phyloP scores from a whole-genome alignment of 2,113 vertebrate genomes.

The Calidris pugnax region DNA sequence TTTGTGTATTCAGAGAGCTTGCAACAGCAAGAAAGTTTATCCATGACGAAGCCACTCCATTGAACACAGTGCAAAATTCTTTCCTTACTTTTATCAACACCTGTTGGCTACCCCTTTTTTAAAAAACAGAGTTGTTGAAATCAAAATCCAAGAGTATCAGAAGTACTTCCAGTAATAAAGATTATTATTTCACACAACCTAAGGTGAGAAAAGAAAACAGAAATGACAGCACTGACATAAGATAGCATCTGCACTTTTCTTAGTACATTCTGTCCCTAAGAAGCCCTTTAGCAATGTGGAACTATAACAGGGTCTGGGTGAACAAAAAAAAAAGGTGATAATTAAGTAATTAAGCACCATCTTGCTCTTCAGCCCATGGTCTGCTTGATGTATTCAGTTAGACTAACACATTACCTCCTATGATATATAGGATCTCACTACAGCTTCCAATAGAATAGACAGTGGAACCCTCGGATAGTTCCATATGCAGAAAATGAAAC shows the following conservation, averaged over 20 bases:
- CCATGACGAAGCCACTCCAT: background rate
- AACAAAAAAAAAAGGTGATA: background rate
- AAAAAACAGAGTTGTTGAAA: background rate
- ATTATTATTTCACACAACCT: background rate
- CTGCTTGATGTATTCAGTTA: background rate
- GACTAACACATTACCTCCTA: background rate
- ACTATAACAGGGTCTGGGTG: background rate
- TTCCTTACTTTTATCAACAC: background rate
- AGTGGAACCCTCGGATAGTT: background rate
- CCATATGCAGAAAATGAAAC: background rate
- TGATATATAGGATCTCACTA: background rate
- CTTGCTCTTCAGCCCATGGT: background rate
- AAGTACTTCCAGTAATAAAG: background rate
- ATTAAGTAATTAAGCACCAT: constrained; percentile 50
- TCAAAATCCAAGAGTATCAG: background rate
- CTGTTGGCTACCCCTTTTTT: background rate
- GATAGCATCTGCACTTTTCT: background rate
- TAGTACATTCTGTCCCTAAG: background rate
- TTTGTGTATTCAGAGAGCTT: background rate
- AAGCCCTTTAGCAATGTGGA: background rate
- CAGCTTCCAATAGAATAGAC: background rate
- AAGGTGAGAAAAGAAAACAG: background rate
- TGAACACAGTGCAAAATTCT: background rate
- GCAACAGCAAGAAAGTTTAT: background rate
- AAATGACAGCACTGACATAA: background rate